phyloP scores from a whole-genome alignment of 2,888 invertebrate species.

The Trichacis sp. region DNA sequence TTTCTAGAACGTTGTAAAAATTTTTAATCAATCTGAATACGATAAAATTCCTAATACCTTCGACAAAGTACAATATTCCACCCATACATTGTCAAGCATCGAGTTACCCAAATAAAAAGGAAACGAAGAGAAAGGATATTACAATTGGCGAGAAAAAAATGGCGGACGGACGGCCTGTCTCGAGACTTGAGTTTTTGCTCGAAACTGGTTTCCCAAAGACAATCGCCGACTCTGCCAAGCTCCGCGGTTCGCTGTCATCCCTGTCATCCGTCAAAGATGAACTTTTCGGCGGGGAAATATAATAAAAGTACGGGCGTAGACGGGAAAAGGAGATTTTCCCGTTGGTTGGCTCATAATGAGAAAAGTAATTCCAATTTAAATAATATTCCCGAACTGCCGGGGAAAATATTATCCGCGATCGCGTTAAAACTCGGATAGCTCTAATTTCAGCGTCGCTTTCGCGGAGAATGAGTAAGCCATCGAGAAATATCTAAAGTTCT shows the following conservation, averaged over 20 bases:
- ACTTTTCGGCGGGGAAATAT: constrained; percentile 56
- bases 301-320: constrained; percentile 57
- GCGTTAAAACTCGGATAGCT: constrained; percentile 50
- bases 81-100: too few species aligned
- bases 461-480: constrained; percentile 27
- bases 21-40: too few species aligned
- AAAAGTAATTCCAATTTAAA: constrained; percentile 69
- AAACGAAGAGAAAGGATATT: constrained; percentile 2
- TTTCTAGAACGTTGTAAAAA: too few species aligned
- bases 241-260: constrained; percentile 27
- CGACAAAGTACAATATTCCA: too few species aligned
- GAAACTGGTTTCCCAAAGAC: constrained; percentile 2
- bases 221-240: constrained; percentile 30
- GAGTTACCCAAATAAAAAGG: too few species aligned
- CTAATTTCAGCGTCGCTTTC: constrained; percentile 46
- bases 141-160: not conserved
- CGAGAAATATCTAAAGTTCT: constrained; percentile 31
- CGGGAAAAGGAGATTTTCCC: constrained; percentile 63
- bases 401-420: constrained; percentile 63
- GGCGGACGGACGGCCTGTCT: constrained; percentile 9
- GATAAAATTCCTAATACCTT: too few species aligned
- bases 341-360: constrained; percentile 67
- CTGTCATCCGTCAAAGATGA: constrained; percentile 65
- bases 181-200: constrained; percentile 3
- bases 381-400: constrained; percentile 60